A percentile compares a stretch with the other conserved stretches of the same genome.
Evolutionary conservation across 2,113 vertebrate species (phyloP).

Genomic region (Aldabrachelys gigantea): DNA sequence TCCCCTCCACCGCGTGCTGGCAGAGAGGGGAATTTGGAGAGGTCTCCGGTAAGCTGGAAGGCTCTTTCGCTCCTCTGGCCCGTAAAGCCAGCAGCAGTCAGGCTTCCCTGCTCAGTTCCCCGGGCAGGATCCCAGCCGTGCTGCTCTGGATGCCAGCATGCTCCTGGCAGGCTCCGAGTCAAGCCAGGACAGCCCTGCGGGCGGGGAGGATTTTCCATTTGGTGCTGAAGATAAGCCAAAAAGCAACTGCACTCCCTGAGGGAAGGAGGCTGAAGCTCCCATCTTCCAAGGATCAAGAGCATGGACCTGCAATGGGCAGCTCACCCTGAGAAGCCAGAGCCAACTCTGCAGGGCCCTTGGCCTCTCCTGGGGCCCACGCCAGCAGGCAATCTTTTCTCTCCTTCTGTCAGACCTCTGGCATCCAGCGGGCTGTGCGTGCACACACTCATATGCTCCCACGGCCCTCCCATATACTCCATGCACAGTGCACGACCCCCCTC

Average conservation of each 20-base stretch:
- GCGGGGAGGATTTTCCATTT: fast-evolving
- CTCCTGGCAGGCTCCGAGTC: fast-evolving
- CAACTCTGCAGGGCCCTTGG: not conserved
- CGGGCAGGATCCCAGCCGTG: not conserved
- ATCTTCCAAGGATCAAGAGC: not conserved
- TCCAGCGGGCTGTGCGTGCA: not conserved
- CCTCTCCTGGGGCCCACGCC: not conserved
- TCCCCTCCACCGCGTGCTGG: not conserved
- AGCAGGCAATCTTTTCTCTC: not conserved
- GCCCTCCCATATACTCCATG: not conserved
- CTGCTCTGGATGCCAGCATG: fast-evolving
- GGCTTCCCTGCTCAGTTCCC: not conserved
- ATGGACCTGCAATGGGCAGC: not conserved
- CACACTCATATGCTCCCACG: not conserved
- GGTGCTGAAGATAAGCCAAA: not conserved
- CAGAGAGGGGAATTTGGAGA: not conserved
- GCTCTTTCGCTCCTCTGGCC: not conserved
- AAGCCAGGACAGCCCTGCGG: not conserved
- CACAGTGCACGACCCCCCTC: too few relatives aligned
- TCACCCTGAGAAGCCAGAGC: not conserved
- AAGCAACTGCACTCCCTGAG: fast-evolving
- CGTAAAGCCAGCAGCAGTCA: not conserved
- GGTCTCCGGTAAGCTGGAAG: not conserved
- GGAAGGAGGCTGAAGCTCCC: not conserved
- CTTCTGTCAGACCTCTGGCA: not conserved